A percentile compares a stretch with the other conserved stretches of the same genome.
Evolutionary conservation across 1,140 invertebrate species (phyloP).

Genomic region (Penaeus vannamei): DNA sequence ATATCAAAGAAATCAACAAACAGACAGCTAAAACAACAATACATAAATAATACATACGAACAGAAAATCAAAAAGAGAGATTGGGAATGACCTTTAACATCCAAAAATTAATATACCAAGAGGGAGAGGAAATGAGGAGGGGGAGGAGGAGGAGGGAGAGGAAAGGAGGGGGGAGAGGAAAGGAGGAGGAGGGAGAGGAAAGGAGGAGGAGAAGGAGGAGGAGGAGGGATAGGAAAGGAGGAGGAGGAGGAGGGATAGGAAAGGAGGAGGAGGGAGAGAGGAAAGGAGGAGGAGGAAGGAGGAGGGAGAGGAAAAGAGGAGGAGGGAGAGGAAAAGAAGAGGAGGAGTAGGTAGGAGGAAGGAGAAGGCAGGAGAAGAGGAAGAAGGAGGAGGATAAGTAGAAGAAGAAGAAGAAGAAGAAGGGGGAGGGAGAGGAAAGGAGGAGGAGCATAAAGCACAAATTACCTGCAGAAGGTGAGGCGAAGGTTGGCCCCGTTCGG

Average conservation of each 20-base stretch:
- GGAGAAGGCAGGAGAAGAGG: background rate
- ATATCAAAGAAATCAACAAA: no score
- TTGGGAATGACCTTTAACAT: no score
- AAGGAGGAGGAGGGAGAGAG: background rate
- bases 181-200: background rate
- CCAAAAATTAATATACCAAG: no score
- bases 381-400: background rate
- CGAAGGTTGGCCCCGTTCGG: background rate
- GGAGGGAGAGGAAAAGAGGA: background rate
- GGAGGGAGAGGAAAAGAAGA: background rate
- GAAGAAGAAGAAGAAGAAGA: background rate
- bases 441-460: background rate
- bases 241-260: background rate
- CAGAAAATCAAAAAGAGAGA: no score
- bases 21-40: no score
- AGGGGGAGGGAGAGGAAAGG: background rate
- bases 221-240: background rate
- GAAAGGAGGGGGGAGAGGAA: background rate
- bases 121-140: background rate
- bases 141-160: background rate
- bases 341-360: background rate
- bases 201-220: background rate
- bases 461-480: slow-evolving; percentile 18
- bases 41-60: no score
- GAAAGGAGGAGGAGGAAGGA: background rate